These are phyloP conservation scores for Piprites chloris DNA, from an alignment of 2,113 vertebrate species.

Conservation along the genomic window DNA sequence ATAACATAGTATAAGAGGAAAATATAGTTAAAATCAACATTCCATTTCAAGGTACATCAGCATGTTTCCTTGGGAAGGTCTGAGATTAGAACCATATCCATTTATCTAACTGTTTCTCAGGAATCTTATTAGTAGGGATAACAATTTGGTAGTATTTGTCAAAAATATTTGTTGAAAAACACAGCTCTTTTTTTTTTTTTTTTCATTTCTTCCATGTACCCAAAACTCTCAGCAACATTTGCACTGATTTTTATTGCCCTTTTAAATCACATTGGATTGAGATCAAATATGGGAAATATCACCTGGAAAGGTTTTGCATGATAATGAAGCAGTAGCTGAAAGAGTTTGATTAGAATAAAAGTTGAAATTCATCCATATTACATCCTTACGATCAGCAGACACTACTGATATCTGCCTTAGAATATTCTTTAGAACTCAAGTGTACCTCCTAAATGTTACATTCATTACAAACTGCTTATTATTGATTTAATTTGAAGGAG, in stretches of 20 bases:
- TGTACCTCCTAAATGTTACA: neutral
- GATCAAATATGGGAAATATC: neutral
- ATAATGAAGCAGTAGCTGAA: neutral
- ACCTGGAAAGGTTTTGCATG: neutral
- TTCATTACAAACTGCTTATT: neutral
- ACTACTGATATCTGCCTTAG: neutral
- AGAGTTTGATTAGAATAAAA: neutral
- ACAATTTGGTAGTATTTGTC: neutral
- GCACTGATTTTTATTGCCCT: neutral
- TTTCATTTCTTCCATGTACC: neutral
- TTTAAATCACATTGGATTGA: neutral
- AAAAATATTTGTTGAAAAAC: neutral
- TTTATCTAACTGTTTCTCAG: neutral
- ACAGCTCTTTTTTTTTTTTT: neutral
- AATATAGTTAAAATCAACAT: neutral
- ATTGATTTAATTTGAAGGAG: conserved; percentile 9
- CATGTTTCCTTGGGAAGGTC: neutral
- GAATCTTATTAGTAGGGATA: neutral
- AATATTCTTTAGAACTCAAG: neutral
- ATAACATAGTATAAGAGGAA: neutral
- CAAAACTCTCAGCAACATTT: neutral
- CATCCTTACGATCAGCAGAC: neutral
- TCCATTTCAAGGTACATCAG: neutral
- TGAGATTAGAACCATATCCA: neutral
- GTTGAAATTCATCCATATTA: neutral